Conservation (phyloP, 2,113 vertebrate genomes). For the Procapra przewalskii region DNA sequence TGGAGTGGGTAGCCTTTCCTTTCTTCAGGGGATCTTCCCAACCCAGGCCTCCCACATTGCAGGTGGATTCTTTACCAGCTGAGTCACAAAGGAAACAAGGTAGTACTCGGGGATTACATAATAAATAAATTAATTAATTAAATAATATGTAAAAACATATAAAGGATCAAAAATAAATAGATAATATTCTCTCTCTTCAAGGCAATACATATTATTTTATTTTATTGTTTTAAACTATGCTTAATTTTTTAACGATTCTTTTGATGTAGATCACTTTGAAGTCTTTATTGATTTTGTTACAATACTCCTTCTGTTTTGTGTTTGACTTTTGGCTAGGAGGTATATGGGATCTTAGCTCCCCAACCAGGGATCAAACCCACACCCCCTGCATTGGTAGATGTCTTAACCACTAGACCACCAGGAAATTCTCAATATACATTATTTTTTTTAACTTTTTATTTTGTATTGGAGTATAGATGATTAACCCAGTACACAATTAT, state of each 20-base stretch:
- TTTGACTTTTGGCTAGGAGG: neutral
- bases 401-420: neutral
- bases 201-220: neutral
- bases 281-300: neutral
- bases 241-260: neutral
- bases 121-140: neutral
- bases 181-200: neutral
- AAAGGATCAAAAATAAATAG: neutral
- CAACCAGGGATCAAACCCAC: neutral
- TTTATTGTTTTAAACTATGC: neutral
- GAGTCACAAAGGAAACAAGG: neutral
- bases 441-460: neutral
- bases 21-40: neutral
- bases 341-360: neutral
- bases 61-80: neutral
- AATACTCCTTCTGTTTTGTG: neutral
- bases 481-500: neutral
- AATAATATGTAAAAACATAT: neutral
- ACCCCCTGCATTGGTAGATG: neutral
- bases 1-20: neutral
- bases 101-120: neutral
- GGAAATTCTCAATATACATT: neutral
- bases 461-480: neutral
- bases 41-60: neutral
- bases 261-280: neutral